Evolutionary conservation across 2,888 invertebrate species (phyloP), one percentile per base, ranked within the genome.

Genomic region (Tyria jacobaeae): DNA sequence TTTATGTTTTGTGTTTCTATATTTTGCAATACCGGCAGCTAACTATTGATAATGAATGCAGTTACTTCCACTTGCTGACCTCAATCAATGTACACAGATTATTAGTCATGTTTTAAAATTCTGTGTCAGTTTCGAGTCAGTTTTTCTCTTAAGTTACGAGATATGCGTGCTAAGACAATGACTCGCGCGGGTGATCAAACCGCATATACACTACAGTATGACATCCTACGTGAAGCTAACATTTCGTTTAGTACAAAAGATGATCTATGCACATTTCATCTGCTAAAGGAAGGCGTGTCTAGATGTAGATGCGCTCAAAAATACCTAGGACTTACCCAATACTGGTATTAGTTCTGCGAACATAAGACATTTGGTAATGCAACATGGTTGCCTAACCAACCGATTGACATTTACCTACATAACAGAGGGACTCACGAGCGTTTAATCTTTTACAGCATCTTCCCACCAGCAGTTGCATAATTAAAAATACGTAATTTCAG

Each of bases 321-420:
- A 80, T 79, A 79, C 68, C 69, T 68, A 73, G 69, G 68, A 81
- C 83, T 89, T 89, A 83, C 89, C 67, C 84, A 89, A 88, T 79
- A 65, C 70, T 69, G 75, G 70, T 81, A 80, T 82, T 83, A 84
- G 84, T 66, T 60, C 64, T 73, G 75, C 78, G 77, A 82, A 75
- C 81, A 82, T 82, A 78, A 87, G 82, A 82, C 85, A 86, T 89
- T 89, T 88, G 81, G 84, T 84, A 91, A 90, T 89, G 90, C 89
- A 88, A 88, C 83, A 84, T 65, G 64, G 80, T 92, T 91, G 83
- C 87, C 75, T 83, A 90, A 92, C 82, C 70, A 78, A 73, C 82
- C 89, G 82, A 90, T 91, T 91, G 92, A 90, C 91, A 92, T 92
- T 91, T 91, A 80, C 82, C 81, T 83, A 82, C 83, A 83, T 83